These are phyloP conservation scores for Channa argus DNA, from an alignment of 2,113 vertebrate genomes.

Conservation along the genomic window DNA sequence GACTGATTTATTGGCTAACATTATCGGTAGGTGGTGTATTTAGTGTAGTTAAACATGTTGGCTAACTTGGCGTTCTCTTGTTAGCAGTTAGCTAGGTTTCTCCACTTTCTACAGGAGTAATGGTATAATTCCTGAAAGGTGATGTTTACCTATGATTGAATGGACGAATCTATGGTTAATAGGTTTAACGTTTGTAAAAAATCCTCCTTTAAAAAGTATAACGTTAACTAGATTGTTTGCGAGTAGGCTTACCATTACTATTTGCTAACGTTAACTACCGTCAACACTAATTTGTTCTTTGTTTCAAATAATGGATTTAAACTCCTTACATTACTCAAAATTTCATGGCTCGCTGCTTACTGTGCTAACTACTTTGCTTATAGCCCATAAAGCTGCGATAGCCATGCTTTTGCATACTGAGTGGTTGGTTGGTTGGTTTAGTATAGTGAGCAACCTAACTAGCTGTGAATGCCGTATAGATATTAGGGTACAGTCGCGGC, in stretches of 20 bases:
- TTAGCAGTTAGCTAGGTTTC: slow-evolving; percentile 34
- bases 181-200: too few relatives aligned
- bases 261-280: slow-evolving; percentile 30
- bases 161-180: too few relatives aligned
- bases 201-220: background rate
- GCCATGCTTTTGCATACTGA: background rate
- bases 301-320: slow-evolving; percentile 40
- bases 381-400: rapidly evolving
- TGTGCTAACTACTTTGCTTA: background rate
- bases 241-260: background rate
- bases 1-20: background rate
- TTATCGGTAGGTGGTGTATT: background rate
- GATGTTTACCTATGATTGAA: rapidly evolving
- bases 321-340: background rate
- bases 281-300: slow-evolving; percentile 53
- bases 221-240: background rate
- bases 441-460: background rate
- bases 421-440: background rate
- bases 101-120: background rate
- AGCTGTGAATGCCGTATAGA: background rate
- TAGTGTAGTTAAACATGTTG: slow-evolving; percentile 1
- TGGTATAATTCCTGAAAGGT: background rate
- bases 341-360: background rate
- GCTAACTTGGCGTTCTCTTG: slow-evolving; percentile 27
- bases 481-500: slow-evolving; percentile 28